Conservation (phyloP, 35 echinoderm and acorn worm species). For the Chiridota heheva region DNA sequence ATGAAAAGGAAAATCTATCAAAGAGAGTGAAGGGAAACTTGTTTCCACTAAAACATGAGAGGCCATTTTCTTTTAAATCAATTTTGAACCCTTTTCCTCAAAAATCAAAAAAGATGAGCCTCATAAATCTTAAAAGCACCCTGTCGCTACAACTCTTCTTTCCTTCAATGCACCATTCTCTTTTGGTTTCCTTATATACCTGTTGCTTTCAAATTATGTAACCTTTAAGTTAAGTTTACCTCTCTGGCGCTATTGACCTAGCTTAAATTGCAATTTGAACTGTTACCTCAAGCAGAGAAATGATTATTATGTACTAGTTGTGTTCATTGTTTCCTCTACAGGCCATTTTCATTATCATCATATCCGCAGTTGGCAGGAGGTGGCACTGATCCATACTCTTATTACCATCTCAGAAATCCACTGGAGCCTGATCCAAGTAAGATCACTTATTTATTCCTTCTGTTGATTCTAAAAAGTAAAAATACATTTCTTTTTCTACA, state of each 20-base stretch:
- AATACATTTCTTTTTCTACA: background rate
- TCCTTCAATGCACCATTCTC: too few species aligned
- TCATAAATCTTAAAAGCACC: too few species aligned
- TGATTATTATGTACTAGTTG: background rate
- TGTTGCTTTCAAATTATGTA: background rate
- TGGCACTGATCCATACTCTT: conserved; percentile 64
- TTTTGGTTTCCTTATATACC: background rate
- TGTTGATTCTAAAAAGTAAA: background rate
- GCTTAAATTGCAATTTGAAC: background rate
- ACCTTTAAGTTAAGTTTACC: background rate
- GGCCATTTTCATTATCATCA: conserved; percentile 48
- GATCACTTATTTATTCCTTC: background rate
- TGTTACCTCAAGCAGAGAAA: background rate
- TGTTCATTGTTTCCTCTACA: conserved; percentile 2
- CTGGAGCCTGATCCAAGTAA: conserved; percentile 66
- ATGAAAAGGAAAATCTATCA: too few species aligned
- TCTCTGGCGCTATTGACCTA: background rate
- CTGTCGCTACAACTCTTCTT: too few species aligned
- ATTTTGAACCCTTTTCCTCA: too few species aligned
- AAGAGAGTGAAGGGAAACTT: too few species aligned
- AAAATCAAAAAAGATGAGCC: too few species aligned
- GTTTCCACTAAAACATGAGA: too few species aligned
- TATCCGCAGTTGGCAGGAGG: background rate
- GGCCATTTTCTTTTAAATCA: too few species aligned
- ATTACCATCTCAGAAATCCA: conserved; percentile 79